Evolutionary conservation across 2,888 invertebrate species (phyloP), one percentile per base, ranked within the genome.

Genomic region (Torymus aiolomorphi): DNA sequence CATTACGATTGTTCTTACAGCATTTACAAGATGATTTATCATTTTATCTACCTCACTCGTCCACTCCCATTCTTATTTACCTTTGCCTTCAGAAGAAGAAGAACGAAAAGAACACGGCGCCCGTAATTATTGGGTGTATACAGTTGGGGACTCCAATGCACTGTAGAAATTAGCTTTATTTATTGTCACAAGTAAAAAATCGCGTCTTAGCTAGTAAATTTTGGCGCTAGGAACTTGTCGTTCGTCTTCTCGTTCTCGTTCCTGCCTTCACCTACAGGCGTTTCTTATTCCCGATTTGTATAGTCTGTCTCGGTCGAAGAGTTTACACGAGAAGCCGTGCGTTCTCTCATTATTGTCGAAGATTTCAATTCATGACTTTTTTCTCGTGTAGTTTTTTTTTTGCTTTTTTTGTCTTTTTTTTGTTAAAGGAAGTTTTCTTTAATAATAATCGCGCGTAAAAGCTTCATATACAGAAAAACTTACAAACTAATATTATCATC

Each of bases 1-100:
- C 66, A 72, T 78, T 75, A 81, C 75, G 81, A 81, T 81, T 81
- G 81, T 81, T 81, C 81, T 78, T 75, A 81, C 75, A 78, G 81
- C 81, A 78, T 78, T 75, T 81, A 81, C 70, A 81, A 76, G 70
- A 71, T 72, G 59, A 70, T 62, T 71, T 67, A 42, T 42, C 42
- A 10, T 63, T 72, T 2, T 63, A 61, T 67, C 52, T 56, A 20
- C n/a, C 56, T 16, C 2, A 51, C 65, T 24, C n/a, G 2, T 57
- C 42, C 42, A 8, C 42, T 42, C 42, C 42, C 42, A 42, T 42
- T 42, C 42, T 8, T 42, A 8, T 42, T 42, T 8, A 10, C 42
- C 42, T 42, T 42, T 42, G 42, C 0, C 42, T 5, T 52, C 12
- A 31, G 56, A 81, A 78, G 67, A 81, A 78, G 67, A 81, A 75